Evolutionary conservation across 1,140 invertebrate species (phyloP).

Genomic region (Monomorium pharaonis): DNA sequence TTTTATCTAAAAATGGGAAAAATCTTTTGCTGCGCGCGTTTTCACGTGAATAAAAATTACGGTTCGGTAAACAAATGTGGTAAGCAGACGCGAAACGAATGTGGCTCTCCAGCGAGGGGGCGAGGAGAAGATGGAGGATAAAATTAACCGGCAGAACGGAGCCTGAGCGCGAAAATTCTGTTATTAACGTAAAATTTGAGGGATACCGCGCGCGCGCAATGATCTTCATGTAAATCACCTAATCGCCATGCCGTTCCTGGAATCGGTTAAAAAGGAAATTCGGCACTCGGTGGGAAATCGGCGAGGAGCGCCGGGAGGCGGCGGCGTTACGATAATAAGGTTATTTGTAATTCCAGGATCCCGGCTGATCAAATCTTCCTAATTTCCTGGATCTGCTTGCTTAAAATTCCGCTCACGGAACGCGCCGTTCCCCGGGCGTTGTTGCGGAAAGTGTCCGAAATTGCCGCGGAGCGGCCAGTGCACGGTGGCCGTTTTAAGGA

Average conservation of each 20-base stretch:
- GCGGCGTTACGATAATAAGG: conserved; percentile 71
- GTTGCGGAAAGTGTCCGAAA: conserved; percentile 62
- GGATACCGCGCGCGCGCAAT: neutral
- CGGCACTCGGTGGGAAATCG: conserved; percentile 65
- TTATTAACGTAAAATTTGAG: neutral
- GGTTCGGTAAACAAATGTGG: neutral
- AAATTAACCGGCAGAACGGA: neutral
- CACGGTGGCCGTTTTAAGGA: conserved; percentile 8
- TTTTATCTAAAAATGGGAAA: neutral
- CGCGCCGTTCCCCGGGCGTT: conserved; percentile 33
- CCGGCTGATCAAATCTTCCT: conserved; percentile 78
- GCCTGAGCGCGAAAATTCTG: neutral
- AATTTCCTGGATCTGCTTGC: conserved; percentile 76
- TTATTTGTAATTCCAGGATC: conserved; percentile 78
- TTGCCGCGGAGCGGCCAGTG: neutral
- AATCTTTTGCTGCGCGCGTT: neutral
- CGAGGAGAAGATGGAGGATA: neutral
- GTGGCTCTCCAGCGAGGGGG: too few species aligned
- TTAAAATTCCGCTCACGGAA: conserved; percentile 74
- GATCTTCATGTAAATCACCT: conserved; percentile 61
- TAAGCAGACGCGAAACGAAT: neutral
- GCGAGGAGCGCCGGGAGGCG: conserved; percentile 24
- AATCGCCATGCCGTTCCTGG: conserved; percentile 34
- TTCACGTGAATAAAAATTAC: neutral
- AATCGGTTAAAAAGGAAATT: conserved; percentile 68